phyloP scores from a whole-genome alignment of 2,797 vertebrate species.

The Hyperoplus immaculatus region DNA sequence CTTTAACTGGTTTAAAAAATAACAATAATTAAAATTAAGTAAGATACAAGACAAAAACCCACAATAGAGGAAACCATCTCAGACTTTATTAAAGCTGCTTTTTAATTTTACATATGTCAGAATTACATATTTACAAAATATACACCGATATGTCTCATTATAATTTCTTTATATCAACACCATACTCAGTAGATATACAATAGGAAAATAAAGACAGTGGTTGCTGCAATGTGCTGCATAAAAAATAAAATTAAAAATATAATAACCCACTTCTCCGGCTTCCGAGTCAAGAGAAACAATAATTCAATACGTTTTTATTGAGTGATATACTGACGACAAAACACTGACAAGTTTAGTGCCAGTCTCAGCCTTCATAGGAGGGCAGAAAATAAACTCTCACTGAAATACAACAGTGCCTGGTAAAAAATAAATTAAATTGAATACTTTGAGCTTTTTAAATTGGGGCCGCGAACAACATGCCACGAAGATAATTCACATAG shows the following conservation, averaged over 20 bases:
- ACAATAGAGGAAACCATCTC: constrained; percentile 71
- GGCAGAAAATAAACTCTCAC: constrained; percentile 72
- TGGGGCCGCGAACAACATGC: constrained; percentile 59
- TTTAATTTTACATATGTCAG: constrained; percentile 88
- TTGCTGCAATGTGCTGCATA: constrained; percentile 88
- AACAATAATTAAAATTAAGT: not conserved
- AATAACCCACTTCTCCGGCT: constrained; percentile 56
- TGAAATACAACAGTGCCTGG: constrained; percentile 48
- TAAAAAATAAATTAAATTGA: constrained; percentile 41
- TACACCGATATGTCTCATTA: constrained; percentile 80
- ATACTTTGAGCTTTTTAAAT: constrained; percentile 23
- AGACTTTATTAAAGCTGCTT: constrained; percentile 90
- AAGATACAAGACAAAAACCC: not conserved
- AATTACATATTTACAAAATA: constrained; percentile 90
- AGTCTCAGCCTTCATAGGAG: constrained; percentile 52
- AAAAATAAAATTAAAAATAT: constrained; percentile 83
- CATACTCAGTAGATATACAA: constrained; percentile 77
- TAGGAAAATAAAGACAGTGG: constrained; percentile 85
- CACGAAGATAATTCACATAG: constrained; percentile 51
- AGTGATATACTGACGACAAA: constrained; percentile 41
- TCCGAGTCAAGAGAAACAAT: constrained; percentile 65
- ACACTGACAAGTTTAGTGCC: constrained; percentile 72
- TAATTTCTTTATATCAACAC: constrained; percentile 78
- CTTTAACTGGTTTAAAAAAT: too few relatives aligned
- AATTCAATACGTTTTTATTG: constrained; percentile 50